Evolutionary conservation across 2,888 invertebrate species (phyloP).

Genomic region (Malthinus flaveolus): DNA sequence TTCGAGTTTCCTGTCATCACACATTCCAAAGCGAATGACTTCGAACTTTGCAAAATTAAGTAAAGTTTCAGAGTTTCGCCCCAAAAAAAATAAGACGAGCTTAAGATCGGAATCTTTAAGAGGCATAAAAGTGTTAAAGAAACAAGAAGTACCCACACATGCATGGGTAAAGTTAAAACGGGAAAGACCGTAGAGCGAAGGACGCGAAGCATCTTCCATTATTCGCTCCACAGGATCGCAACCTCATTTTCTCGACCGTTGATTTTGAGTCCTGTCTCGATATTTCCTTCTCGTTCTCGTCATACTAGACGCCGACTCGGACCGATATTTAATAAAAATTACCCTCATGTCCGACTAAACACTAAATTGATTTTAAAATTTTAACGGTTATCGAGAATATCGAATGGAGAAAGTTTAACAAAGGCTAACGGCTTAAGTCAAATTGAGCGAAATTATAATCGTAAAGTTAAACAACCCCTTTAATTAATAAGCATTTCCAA

Average conservation of each 20-base stretch:
- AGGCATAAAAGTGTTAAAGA: constrained; percentile 25
- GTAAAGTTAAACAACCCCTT: constrained; percentile 31
- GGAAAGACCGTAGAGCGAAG: constrained; percentile 39
- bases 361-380: constrained; percentile 42
- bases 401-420: constrained; percentile 20
- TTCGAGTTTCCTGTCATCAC: constrained; percentile 37
- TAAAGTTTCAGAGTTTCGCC: constrained; percentile 39
- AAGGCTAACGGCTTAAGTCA: constrained; percentile 25
- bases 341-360: constrained; percentile 40
- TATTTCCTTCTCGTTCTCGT: constrained; percentile 44
- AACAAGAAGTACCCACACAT: constrained; percentile 32
- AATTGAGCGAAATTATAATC: constrained; percentile 29
- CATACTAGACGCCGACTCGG: constrained; percentile 37
- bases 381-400: constrained; percentile 34
- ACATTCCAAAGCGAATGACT: constrained; percentile 36
- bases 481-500: constrained; percentile 31
- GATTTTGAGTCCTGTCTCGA: constrained; percentile 53
- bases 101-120: constrained; percentile 11
- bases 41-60: constrained; percentile 34
- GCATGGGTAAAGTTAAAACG: constrained; percentile 40
- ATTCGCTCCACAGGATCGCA: constrained; percentile 56
- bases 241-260: constrained; percentile 64
- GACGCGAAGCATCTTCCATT: constrained; percentile 53
- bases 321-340: constrained; percentile 41
- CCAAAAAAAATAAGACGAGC: too few relatives aligned